Evolutionary conservation across 1,140 invertebrate genomes (phyloP), one percentile per base, ranked within the genome.

Genomic region (Diuraphis noxia): DNA sequence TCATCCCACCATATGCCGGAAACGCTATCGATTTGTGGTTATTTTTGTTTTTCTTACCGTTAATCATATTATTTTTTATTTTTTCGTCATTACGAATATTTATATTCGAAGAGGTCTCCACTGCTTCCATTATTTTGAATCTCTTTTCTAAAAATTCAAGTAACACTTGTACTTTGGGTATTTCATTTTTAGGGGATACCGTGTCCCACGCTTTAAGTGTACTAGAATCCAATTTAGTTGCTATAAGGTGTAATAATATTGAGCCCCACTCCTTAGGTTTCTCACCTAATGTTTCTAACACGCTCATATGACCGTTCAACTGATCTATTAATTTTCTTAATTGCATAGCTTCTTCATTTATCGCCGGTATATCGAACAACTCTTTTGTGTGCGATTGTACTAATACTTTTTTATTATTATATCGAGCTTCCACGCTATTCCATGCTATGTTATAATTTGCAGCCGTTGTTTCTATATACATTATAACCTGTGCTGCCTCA

Each of bases 151-250:
- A 41, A 41, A 84, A 84, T 84, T 84, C 38, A 23, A 84, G 25
- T 40, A 84, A 40, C 40, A 40, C 81, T 23, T 36, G 40, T 40
- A 84, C 40, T 13, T 40, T 30, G 23, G 81, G 36, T 84, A 84
- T 41, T 84, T 41, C 40, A 25, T 84, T 38, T 46, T 85, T 85
- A 19, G 41, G 41, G 17, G 82, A 41, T n/a, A 43, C 82, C 2
- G 82, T 85, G n/a, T 85, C 82, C 82, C 82, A 85, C 43, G 30
- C 41, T n/a, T 34, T 41, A 0, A 85, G 82, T 30, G 82, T 85
- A 46, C 34, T 85, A 0, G 23, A 13, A 13, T 85, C 82, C 21
- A 86, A 34, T 86, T 86, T 86, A n/a, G 43, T 86, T 6, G 84
- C 40, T 0, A 86, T 86, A n/a, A 86, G 7, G n/a, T 86, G 84